Evolutionary conservation across 2,113 vertebrate genomes (phyloP).

Genomic region (Leptobrachium leishanense): DNA sequence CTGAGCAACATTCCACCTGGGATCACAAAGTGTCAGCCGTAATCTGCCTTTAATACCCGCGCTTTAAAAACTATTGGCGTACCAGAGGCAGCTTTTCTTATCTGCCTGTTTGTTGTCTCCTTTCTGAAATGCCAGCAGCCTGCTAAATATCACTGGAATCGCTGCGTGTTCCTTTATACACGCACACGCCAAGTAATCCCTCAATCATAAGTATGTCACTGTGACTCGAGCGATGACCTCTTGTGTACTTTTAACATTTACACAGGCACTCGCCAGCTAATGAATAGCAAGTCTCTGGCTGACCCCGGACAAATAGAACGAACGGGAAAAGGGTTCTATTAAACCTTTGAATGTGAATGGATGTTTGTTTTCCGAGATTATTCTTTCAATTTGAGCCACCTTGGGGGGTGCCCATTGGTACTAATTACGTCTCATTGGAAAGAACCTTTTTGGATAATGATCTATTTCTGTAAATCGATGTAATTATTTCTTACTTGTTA

Average conservation of each 20-base stretch:
- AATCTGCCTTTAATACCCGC: slow-evolving; percentile 45
- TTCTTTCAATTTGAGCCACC: not conserved
- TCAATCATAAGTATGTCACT: slow-evolving; percentile 64
- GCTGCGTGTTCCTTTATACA: slow-evolving; percentile 59
- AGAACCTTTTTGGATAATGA: no score
- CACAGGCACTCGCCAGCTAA: slow-evolving; percentile 64
- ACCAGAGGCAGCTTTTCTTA: slow-evolving; percentile 18
- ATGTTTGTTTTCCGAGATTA: not conserved
- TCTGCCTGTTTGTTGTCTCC: slow-evolving; percentile 52
- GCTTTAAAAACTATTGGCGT: slow-evolving; percentile 21
- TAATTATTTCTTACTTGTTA: no score
- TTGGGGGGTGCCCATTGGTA: not conserved
- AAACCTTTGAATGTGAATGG: not conserved
- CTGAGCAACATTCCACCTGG: not conserved
- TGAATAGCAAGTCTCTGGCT: slow-evolving; percentile 57
- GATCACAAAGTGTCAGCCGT: slow-evolving; percentile 32
- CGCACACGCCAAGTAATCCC: slow-evolving; percentile 56
- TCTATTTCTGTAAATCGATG: no score
- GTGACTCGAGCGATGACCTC: slow-evolving; percentile 63
- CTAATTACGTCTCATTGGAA: no score
- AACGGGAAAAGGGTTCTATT: not conserved
- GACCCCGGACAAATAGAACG: slow-evolving; percentile 52
- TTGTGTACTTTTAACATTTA: slow-evolving; percentile 69
- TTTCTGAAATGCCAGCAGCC: slow-evolving; percentile 62
- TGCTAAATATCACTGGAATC: slow-evolving; percentile 62